phyloP scores from a whole-genome alignment of 2,888 invertebrate species.

The Steinernema hermaphroditum region DNA sequence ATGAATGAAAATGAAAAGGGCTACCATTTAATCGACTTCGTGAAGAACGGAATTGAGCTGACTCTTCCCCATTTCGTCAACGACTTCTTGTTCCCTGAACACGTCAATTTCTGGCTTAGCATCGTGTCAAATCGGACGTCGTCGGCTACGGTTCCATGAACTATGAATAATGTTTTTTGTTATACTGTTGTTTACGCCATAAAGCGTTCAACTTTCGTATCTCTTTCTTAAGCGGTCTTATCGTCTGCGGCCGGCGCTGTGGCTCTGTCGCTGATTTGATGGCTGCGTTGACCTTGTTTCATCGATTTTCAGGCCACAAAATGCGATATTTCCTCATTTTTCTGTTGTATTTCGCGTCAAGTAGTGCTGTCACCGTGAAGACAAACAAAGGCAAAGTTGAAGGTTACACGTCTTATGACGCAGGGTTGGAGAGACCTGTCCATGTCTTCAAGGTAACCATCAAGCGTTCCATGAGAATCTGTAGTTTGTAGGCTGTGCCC shows the following conservation, averaged over 20 bases:
- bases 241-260: too few relatives aligned
- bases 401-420: neutral
- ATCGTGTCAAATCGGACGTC: too few relatives aligned
- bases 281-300: too few relatives aligned
- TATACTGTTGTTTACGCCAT: too few relatives aligned
- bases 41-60: neutral
- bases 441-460: neutral
- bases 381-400: neutral
- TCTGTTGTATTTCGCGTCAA: too few relatives aligned
- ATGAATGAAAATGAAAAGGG: neutral
- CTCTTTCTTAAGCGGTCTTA: too few relatives aligned
- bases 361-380: neutral
- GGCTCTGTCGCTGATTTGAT: too few relatives aligned
- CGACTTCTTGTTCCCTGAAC: neutral
- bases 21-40: neutral
- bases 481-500: slow-evolving; percentile 45
- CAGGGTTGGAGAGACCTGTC: neutral
- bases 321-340: too few relatives aligned
- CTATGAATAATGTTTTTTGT: too few relatives aligned
- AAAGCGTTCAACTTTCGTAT: too few relatives aligned
- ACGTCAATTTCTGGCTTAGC: slow-evolving; percentile 2
- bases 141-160: too few relatives aligned
- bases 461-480: neutral
- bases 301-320: too few relatives aligned
- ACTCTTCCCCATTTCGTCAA: neutral